phyloP scores from a whole-genome alignment of 1,140 invertebrate species.

The Nasonia longicornis region DNA sequence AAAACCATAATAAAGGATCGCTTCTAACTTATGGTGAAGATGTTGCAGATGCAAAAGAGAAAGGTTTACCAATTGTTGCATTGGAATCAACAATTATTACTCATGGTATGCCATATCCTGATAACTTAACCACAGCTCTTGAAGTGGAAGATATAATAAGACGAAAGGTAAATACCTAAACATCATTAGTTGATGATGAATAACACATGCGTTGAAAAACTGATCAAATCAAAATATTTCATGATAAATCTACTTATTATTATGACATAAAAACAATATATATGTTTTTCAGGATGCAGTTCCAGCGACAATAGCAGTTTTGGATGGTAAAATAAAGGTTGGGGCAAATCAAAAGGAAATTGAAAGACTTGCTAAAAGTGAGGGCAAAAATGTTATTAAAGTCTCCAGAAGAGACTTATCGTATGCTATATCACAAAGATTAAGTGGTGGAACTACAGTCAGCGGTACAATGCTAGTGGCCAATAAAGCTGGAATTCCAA shows the following conservation, averaged over 20 bases:
- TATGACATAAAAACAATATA: not conserved
- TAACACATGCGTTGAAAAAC: not conserved
- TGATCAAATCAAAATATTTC: not conserved
- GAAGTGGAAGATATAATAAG: slow-evolving; percentile 85
- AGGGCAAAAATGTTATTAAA: slow-evolving; percentile 76
- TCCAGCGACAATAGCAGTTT: slow-evolving; percentile 94
- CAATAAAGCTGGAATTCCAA: slow-evolving; percentile 82
- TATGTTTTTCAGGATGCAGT: slow-evolving; percentile 77
- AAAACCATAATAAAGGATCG: not conserved
- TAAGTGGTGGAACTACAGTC: slow-evolving; percentile 95
- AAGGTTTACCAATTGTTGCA: slow-evolving; percentile 84
- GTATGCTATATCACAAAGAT: slow-evolving; percentile 76
- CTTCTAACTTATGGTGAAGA: slow-evolving; percentile 63
- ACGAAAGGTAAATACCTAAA: slow-evolving; percentile 72
- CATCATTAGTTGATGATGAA: not conserved
- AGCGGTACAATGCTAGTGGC: slow-evolving; percentile 92
- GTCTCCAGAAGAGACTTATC: slow-evolving; percentile 88
- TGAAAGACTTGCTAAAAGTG: slow-evolving; percentile 68
- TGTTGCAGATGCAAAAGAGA: slow-evolving; percentile 72
- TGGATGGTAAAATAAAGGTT: slow-evolving; percentile 86
- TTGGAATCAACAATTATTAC: slow-evolving; percentile 98
- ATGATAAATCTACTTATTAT: not conserved
- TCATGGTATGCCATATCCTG: slow-evolving; percentile 96
- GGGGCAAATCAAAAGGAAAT: slow-evolving; percentile 80
- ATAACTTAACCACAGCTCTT: slow-evolving; percentile 89